Percentiles rank a stretch among this genome's conserved stretches.
phyloP scores from a whole-genome alignment of 2,113 vertebrate genomes.

The Plectropomus leopardus region DNA sequence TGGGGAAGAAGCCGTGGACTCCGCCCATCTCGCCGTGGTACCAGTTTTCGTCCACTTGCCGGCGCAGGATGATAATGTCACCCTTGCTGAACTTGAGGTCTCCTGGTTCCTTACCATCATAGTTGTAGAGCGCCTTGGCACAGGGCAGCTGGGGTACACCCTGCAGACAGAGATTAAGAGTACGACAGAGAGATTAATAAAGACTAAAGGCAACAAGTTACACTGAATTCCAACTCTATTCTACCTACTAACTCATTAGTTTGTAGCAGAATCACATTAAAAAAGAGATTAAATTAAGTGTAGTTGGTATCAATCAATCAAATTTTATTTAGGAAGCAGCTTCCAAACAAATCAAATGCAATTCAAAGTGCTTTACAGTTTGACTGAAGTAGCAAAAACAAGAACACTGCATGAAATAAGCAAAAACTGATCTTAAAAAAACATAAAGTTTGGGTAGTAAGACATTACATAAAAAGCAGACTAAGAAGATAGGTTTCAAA shows the following conservation, averaged over 20 bases:
- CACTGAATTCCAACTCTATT: neutral
- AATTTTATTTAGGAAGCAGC: too few relatives aligned
- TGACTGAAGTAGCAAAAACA: too few relatives aligned
- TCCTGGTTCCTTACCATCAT: slow-evolving; percentile 97
- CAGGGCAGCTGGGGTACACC: slow-evolving; percentile 96
- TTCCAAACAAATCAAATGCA: too few relatives aligned
- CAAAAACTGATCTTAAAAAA: too few relatives aligned
- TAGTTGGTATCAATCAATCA: too few relatives aligned
- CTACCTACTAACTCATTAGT: neutral
- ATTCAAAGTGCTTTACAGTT: too few relatives aligned
- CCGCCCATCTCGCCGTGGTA: slow-evolving; percentile 97
- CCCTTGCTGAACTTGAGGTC: slow-evolving; percentile 99
- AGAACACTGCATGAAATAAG: too few relatives aligned
- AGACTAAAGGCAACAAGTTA: neutral
- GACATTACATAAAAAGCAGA: too few relatives aligned
- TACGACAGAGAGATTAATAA: neutral
- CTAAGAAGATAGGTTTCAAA: too few relatives aligned
- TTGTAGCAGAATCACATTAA: neutral
- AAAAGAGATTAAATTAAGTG: too few relatives aligned
- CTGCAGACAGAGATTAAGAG: slow-evolving; percentile 72
- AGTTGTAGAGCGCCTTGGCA: slow-evolving; percentile 99
- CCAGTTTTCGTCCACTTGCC: slow-evolving; percentile 99
- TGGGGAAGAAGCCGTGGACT: slow-evolving; percentile 97
- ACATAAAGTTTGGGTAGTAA: too few relatives aligned
- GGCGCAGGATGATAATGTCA: slow-evolving; percentile 96